Evolutionary conservation across 2,113 vertebrate genomes (phyloP), one percentile per base, ranked within the genome.

Genomic region (Xenopus borealis): DNA sequence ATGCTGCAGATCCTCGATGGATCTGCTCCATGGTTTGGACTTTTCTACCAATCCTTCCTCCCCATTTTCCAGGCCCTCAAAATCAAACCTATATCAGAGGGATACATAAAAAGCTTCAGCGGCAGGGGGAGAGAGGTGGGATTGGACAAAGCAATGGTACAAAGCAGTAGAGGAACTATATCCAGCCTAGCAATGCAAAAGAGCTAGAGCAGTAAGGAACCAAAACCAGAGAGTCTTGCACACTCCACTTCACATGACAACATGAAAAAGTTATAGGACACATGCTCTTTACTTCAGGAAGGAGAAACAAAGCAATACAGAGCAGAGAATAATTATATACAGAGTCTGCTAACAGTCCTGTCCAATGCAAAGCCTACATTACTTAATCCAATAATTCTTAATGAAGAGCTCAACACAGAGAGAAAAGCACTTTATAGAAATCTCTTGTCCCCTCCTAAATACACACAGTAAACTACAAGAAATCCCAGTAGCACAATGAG

Each of bases 1-100:
- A 78, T 91, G 93, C 88, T 98, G 96, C 93, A 98, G 92, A 92
- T 98, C 95, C 91, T 98, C 96, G 61, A 97, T 98, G 80, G 96
- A 98, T 89, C 96, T 95, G 90, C 94, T 97, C 96, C 96, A 98
- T 87, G 93, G 89, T 79, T 91, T 94, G 81, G 92, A 81, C 85
- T 94, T 98, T 87, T 96, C 95, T 88, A 96, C 88, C 62, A 89
- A 90, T 73, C 94, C 88, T 50, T 98, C 96, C 71, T 97, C 94
- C 61, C 90, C 92, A 80, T 91, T 94, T 86, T 98, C 96, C 91
- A 93, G 86, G 79, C 92, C 93, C 91, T 98, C 96, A 93, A 96
- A 95, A 90, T 96, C 93, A 92, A 98, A 94, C 96, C 96, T 97
- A 87, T 78, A 83, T 85, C 83, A 65, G 47, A 55, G 23, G 78